Evolutionary conservation across 1,140 invertebrate species (phyloP).

Genomic region (Himalopsyche phryganea): DNA sequence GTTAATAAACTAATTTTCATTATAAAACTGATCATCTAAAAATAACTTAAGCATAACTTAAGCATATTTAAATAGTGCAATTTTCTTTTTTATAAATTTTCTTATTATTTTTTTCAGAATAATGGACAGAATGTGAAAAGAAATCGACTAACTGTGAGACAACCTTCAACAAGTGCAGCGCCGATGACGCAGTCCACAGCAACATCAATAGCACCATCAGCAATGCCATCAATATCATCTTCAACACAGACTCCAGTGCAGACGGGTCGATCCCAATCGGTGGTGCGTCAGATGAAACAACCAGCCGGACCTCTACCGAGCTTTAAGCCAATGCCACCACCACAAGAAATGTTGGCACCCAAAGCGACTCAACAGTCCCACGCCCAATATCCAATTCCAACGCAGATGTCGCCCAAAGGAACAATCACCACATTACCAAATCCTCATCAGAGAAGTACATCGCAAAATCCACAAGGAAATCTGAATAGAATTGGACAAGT

Average conservation of each 20-base stretch:
- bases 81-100: not conserved
- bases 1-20: no score
- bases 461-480: conserved; percentile 42
- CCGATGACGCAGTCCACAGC: not conserved
- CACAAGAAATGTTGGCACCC: conserved; percentile 48
- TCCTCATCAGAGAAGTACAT: conserved; percentile 26
- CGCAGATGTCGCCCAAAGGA: conserved; percentile 46
- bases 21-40: no score
- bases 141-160: conserved; percentile 30
- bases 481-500: conserved; percentile 29
- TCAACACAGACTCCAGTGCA: not conserved
- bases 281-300: conserved; percentile 43
- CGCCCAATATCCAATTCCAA: conserved; percentile 42
- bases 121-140: conserved; percentile 12
- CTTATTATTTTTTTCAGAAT: conserved; percentile 21
- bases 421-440: conserved; percentile 32
- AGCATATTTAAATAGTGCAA: not conserved
- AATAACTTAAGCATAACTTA: no score
- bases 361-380: conserved; percentile 41
- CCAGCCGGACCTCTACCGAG: conserved; percentile 61
- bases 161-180: conserved; percentile 29
- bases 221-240: not conserved
- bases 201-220: not conserved
- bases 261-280: conserved; percentile 7
- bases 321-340: conserved; percentile 71